phyloP scores from a whole-genome alignment of 2,113 vertebrate genomes.

The Plestiodon gilberti region DNA sequence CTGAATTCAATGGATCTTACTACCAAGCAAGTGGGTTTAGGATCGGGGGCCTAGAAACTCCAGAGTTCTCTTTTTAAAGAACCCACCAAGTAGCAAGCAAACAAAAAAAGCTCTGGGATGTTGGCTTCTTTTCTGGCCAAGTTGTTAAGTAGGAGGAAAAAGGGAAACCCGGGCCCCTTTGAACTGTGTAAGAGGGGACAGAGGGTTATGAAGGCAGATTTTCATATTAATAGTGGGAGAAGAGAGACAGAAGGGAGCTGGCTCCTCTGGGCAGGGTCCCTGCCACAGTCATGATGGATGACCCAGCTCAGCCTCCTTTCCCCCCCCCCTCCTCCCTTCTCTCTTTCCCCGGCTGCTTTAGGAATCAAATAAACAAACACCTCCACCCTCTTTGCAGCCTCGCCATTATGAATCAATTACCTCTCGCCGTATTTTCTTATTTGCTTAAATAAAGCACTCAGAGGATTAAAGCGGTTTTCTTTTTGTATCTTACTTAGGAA shows the following conservation, averaged over 20 bases:
- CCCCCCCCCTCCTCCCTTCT: constrained; percentile 82
- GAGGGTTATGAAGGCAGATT: constrained; percentile 77
- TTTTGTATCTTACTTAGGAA: constrained; percentile 22
- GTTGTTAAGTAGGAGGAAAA: neutral
- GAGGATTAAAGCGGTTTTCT: constrained; percentile 40
- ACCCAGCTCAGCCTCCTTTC: constrained; percentile 89
- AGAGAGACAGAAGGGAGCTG: constrained; percentile 91
- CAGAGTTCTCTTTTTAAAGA: neutral
- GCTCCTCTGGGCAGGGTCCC: constrained; percentile 90
- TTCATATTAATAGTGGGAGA: constrained; percentile 95
- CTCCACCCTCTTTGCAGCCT: constrained; percentile 59
- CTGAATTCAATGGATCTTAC: neutral
- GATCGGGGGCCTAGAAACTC: neutral
- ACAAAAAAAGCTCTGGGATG: neutral
- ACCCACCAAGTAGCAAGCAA: neutral
- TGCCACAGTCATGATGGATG: constrained; percentile 99
- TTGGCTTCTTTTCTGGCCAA: neutral
- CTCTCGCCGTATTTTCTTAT: constrained; percentile 69
- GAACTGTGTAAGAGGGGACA: neutral
- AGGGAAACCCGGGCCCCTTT: constrained; percentile 12
- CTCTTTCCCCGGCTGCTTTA: constrained; percentile 80
- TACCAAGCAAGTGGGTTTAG: neutral
- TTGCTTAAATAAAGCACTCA: constrained; percentile 68
- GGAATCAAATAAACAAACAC: constrained; percentile 85
- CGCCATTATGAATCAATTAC: constrained; percentile 82